Evolutionary conservation across 2,113 vertebrate species (phyloP).

Genomic region (Vimba vimba): DNA sequence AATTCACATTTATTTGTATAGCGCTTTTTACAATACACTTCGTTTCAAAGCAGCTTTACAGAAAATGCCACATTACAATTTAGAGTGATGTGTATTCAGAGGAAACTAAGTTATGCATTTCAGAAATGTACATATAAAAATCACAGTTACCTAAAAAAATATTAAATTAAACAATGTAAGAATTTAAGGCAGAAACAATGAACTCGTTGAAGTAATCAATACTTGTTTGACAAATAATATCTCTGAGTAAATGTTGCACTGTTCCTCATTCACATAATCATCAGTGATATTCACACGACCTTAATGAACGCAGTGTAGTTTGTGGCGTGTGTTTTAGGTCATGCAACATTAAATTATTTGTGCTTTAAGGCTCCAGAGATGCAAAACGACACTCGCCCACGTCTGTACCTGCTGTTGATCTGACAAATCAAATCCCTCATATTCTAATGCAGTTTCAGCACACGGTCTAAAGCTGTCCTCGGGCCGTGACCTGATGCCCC

Average conservation of each 20-base stretch:
- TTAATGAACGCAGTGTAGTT: background rate
- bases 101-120: no score
- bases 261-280: background rate
- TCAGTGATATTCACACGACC: conserved; percentile 1
- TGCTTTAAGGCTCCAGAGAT: background rate
- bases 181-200: no score
- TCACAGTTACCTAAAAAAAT: no score
- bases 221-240: no score
- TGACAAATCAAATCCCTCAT: background rate
- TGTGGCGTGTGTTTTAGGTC: background rate
- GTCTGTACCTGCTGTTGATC: background rate
- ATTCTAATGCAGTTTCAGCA: background rate
- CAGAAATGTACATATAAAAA: no score
- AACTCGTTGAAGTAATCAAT: no score
- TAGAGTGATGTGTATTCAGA: no score
- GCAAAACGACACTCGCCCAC: background rate
- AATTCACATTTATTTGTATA: no score
- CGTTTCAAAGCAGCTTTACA: no score
- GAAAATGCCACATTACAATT: no score
- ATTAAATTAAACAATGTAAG: no score
- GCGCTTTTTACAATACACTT: no score
- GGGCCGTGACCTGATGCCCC: background rate
- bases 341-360: background rate
- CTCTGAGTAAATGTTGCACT: background rate
- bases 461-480: background rate